Conservation (phyloP, 2,113 vertebrate genomes). For the Microcebus griseorufus region DNA sequence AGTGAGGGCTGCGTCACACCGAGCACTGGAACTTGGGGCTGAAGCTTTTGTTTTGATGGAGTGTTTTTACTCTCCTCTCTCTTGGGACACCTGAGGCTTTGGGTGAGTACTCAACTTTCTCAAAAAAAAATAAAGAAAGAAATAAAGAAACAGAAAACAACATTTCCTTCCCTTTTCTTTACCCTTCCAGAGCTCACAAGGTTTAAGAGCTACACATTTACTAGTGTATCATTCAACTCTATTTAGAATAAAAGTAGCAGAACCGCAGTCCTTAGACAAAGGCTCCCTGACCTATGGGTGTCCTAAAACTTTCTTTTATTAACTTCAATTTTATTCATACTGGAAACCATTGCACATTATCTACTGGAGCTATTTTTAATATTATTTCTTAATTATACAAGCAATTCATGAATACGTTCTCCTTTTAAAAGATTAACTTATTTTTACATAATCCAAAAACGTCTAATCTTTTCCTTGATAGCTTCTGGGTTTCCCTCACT, state of each 20-base stretch:
- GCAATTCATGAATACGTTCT: background rate
- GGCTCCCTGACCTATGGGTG: fast-evolving
- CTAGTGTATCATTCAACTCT: background rate
- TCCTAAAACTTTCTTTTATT: background rate
- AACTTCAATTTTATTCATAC: background rate
- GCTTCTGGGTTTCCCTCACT: conserved; percentile 6
- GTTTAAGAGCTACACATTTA: background rate
- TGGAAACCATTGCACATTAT: background rate
- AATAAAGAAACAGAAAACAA: conserved; percentile 51
- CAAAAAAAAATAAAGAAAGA: conserved; percentile 47
- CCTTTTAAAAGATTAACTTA: background rate
- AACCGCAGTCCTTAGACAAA: background rate
- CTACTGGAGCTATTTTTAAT: background rate
- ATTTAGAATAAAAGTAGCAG: background rate
- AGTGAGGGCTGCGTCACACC: fast-evolving
- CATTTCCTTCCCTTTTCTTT: conserved; percentile 73
- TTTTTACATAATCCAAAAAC: conserved; percentile 29
- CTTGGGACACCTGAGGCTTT: conserved; percentile 72
- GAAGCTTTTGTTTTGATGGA: background rate
- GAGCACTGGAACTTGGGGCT: background rate
- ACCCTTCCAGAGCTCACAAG: conserved; percentile 3
- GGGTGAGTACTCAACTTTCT: conserved; percentile 63
- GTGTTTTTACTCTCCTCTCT: conserved; percentile 40
- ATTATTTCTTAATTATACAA: conserved; percentile 8
- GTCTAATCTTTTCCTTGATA: background rate